Evolutionary conservation across 2,113 vertebrate genomes (phyloP).

Genomic region (Poicephalus meyeri): DNA sequence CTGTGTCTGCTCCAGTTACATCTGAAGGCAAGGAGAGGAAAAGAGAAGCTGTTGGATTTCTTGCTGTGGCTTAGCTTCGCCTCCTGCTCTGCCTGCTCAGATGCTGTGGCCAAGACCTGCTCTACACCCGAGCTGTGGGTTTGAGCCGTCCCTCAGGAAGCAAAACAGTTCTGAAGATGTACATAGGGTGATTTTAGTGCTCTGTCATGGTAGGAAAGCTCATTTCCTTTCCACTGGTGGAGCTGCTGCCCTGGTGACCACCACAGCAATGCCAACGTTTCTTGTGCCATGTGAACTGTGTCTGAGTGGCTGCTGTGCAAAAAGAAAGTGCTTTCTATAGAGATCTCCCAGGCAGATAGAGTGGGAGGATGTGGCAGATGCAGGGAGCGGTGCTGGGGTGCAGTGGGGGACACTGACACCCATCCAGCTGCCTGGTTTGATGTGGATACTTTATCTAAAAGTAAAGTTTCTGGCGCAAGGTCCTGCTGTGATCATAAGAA

Average conservation of each 20-base stretch:
- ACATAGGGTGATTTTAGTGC: not conserved
- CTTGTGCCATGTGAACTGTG: not conserved
- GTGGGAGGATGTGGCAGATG: not conserved
- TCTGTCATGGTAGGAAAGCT: not conserved
- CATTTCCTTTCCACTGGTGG: not conserved
- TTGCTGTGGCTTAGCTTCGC: not conserved
- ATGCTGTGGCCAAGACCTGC: not conserved
- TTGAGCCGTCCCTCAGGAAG: not conserved
- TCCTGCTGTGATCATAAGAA: not conserved
- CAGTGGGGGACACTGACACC: not conserved
- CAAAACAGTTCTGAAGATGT: not conserved
- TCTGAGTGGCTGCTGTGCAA: not conserved
- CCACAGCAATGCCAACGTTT: not conserved
- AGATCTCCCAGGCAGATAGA: not conserved
- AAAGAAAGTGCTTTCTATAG: fast-evolving
- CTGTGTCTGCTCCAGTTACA: not conserved
- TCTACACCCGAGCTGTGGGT: too few species aligned
- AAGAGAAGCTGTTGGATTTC: not conserved
- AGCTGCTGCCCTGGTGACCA: not conserved
- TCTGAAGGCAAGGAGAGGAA: not conserved
- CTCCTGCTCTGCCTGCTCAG: not conserved
- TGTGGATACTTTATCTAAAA: not conserved
- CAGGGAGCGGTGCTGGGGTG: not conserved
- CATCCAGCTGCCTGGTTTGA: not conserved
- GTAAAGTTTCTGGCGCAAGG: not conserved